Evolutionary conservation across 2,888 invertebrate species (phyloP).

Genomic region (Caenorhabditis panamensis): DNA sequence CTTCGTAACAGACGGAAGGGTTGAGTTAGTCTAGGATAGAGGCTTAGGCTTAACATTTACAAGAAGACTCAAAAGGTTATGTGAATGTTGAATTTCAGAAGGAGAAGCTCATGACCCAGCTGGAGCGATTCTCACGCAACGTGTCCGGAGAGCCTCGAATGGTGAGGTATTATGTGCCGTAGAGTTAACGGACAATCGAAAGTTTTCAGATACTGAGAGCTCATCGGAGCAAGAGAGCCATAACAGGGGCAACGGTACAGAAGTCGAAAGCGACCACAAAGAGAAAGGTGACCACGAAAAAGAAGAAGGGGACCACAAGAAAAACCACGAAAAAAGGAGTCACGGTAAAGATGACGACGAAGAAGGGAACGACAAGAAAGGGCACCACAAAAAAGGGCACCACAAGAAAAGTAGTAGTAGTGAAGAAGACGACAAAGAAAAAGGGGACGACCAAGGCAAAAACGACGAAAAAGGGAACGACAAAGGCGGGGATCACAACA

Average conservation of each 20-base stretch:
- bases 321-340: conserved; percentile 13
- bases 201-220: conserved; percentile 19
- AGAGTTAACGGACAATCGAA: not conserved
- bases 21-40: no score
- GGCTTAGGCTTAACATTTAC: no score
- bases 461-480: no score
- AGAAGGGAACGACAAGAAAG: not conserved
- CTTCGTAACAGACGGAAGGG: conserved; percentile 49
- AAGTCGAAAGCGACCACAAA: not conserved
- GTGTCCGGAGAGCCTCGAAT: conserved; percentile 11
- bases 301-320: conserved; percentile 17
- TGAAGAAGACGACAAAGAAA: no score
- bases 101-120: conserved; percentile 11
- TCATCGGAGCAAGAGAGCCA: conserved; percentile 1
- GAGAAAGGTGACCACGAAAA: conserved; percentile 13
- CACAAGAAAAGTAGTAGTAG: no score
- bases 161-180: conserved; percentile 30
- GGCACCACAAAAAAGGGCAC: conserved; percentile 16
- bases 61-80: no score
- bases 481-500: no score
- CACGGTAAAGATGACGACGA: not conserved
- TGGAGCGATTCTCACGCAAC: conserved; percentile 5
- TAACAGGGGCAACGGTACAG: not conserved
- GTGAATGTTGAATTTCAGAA: no score
- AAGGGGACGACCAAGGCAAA: no score